phyloP scores from a whole-genome alignment of 2,888 invertebrate genomes.

The Trichogramma dendrolimi region DNA sequence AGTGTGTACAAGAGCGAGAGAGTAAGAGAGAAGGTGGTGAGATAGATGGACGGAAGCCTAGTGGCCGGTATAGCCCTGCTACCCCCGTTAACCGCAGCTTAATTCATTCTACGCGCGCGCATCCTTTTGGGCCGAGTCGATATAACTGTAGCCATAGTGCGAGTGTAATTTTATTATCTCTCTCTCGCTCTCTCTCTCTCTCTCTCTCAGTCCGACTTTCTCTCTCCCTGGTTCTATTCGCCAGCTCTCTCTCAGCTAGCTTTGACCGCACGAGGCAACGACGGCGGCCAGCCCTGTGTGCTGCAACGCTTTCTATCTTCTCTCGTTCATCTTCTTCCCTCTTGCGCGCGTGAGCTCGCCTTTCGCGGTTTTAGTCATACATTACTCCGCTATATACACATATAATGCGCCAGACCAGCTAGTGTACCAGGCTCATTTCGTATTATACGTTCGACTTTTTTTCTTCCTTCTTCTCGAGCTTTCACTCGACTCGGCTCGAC shows the following conservation, averaged over 20 bases:
- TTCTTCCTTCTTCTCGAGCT: background rate
- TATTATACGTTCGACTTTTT: background rate
- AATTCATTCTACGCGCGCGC: conserved; percentile 29
- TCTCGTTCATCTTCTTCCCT: conserved; percentile 21
- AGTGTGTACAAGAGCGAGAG: conserved; percentile 4
- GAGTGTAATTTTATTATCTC: conserved; percentile 33
- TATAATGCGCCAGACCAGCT: too few species aligned
- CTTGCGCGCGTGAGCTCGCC: conserved; percentile 17
- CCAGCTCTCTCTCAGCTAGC: background rate
- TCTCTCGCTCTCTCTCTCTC: conserved; percentile 16
- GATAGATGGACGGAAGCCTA: conserved; percentile 6
- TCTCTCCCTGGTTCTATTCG: background rate
- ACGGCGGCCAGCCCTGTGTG: background rate
- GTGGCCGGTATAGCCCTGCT: too few species aligned
- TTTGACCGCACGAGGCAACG: conserved; percentile 17
- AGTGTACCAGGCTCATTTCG: background rate
- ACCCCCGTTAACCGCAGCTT: conserved; percentile 38
- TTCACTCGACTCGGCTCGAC: background rate
- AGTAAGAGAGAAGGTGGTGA: conserved; percentile 1
- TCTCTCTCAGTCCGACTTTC: conserved; percentile 13
- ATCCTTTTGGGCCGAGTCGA: conserved; percentile 5
- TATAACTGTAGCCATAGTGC: conserved; percentile 9
- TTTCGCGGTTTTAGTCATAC: background rate
- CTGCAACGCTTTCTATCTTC: conserved; percentile 23
- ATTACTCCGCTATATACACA: too few species aligned